Evolutionary conservation across 2,113 vertebrate genomes (phyloP).

Genomic region (Chionodraco myersi): DNA sequence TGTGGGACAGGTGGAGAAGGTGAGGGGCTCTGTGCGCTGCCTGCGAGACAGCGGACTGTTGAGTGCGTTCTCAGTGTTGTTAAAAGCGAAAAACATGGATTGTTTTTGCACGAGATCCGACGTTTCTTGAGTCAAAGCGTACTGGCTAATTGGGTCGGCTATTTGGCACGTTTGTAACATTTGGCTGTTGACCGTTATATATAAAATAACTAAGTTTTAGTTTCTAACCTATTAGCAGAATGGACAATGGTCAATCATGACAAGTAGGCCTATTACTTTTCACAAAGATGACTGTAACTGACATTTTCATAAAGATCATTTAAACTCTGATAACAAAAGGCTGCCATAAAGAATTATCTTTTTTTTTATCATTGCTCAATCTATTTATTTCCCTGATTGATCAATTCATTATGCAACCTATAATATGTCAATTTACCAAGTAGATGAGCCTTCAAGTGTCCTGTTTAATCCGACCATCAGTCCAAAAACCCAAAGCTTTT

Average conservation of each 20-base stretch:
- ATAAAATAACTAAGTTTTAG: background rate
- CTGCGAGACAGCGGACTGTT: background rate
- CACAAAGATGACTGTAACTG: background rate
- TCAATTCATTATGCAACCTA: background rate
- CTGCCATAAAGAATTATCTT: background rate
- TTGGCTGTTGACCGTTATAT: background rate
- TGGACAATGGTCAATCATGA: background rate
- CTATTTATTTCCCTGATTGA: background rate
- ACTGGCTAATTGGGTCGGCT: background rate
- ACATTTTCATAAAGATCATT: background rate
- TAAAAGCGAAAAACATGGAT: background rate
- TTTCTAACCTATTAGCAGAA: too few relatives aligned
- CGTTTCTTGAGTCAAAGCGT: background rate
- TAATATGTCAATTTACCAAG: background rate
- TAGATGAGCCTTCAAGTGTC: background rate
- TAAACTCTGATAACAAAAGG: background rate
- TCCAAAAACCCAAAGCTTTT: background rate
- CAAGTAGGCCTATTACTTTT: background rate
- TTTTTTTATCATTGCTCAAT: too few relatives aligned
- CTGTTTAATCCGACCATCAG: background rate
- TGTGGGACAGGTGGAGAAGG: conserved; percentile 73
- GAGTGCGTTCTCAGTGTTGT: background rate
- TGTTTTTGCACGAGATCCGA: background rate
- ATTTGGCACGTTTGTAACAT: background rate
- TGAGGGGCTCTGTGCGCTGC: conserved; percentile 53